These are phyloP conservation scores for Andrena haemorrhoa DNA, from an alignment of 2,888 invertebrate genomes.

Conservation along the genomic window DNA sequence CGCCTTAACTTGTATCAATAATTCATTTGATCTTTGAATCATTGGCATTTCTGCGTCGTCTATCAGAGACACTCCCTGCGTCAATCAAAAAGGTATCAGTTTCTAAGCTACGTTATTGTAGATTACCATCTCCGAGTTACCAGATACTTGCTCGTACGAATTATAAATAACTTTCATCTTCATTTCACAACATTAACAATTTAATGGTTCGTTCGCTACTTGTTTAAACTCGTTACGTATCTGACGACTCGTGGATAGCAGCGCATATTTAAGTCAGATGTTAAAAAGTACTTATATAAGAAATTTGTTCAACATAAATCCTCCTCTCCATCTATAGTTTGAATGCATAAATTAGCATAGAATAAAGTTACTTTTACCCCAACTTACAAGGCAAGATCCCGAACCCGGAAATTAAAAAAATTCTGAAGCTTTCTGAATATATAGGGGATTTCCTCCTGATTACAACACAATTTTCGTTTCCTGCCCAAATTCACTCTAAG, in stretches of 20 bases:
- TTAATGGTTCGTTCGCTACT: too few species aligned
- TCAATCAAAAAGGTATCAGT: slow-evolving; percentile 50
- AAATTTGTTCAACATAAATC: neutral
- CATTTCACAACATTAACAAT: too few species aligned
- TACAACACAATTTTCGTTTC: too few species aligned
- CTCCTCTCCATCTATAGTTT: neutral
- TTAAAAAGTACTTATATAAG: neutral
- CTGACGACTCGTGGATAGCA: too few species aligned
- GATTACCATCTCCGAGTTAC: too few species aligned
- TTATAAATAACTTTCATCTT: too few species aligned
- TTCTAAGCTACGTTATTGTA: neutral
- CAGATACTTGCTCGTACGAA: too few species aligned
- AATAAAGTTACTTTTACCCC: neutral
- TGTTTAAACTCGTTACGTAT: too few species aligned
- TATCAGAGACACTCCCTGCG: slow-evolving; percentile 86
- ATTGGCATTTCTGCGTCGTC: slow-evolving; percentile 86
- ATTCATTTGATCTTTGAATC: slow-evolving; percentile 86
- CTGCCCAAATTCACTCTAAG: too few species aligned
- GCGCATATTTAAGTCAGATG: neutral
- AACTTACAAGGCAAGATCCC: neutral
- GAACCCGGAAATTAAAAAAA: too few species aligned
- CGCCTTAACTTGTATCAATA: slow-evolving; percentile 88
- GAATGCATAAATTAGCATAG: neutral
- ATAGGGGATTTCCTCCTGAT: too few species aligned
- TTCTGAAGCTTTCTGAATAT: too few species aligned